phyloP scores from a whole-genome alignment of 1,140 invertebrate genomes.

The Holcopasites calliopsidis region DNA sequence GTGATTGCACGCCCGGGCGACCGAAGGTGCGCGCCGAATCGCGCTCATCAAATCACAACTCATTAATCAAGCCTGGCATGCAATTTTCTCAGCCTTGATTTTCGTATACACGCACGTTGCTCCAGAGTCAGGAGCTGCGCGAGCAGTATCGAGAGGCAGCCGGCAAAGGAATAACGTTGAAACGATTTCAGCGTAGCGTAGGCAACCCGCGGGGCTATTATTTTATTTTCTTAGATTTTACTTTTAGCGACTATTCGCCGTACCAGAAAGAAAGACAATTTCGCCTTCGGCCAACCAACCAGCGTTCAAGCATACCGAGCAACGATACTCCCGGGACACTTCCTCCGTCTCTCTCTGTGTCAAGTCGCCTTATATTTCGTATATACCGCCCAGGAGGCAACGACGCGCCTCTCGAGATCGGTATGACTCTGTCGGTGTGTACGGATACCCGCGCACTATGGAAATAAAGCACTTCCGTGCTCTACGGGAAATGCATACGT shows the following conservation, averaged over 20 bases:
- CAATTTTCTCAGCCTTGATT: too few relatives aligned
- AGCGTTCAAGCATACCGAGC: constrained; percentile 49
- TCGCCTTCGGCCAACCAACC: constrained; percentile 50
- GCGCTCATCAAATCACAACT: too few relatives aligned
- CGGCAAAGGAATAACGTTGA: neutral
- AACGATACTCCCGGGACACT: constrained; percentile 63
- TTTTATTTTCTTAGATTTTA: constrained; percentile 31
- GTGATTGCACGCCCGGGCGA: too few relatives aligned
- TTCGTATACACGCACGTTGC: too few relatives aligned
- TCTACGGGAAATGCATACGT: constrained; percentile 70
- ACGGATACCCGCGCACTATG: constrained; percentile 66
- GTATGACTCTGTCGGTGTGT: constrained; percentile 68
- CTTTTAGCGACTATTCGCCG: constrained; percentile 53
- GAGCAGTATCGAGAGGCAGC: too few relatives aligned
- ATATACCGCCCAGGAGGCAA: constrained; percentile 66
- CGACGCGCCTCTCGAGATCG: constrained; percentile 71
- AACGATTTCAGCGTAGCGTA: neutral
- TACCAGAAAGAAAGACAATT: constrained; percentile 53
- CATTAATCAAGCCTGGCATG: too few relatives aligned
- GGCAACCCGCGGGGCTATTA: neutral
- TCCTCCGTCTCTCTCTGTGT: neutral
- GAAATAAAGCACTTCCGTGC: constrained; percentile 75
- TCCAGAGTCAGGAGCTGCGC: too few relatives aligned
- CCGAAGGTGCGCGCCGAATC: too few relatives aligned
- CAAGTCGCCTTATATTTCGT: constrained; percentile 57